Evolutionary conservation across 1,140 invertebrate genomes (phyloP), one percentile per base, ranked within the genome.

Genomic region (Ooceraea biroi): DNA sequence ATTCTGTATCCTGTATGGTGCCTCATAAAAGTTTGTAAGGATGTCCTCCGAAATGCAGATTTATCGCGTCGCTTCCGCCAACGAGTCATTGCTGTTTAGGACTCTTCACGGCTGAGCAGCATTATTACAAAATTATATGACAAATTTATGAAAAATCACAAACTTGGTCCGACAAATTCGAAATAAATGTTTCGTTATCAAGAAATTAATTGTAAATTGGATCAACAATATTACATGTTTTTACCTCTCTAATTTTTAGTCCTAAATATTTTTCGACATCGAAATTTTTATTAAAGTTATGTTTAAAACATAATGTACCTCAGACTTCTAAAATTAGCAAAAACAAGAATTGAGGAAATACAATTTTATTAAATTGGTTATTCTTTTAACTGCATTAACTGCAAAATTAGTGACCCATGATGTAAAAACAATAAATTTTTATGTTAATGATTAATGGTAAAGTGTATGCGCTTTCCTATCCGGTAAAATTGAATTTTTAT

Each of bases 401-500:
- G 52, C n/a, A 12, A 19, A 65, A 36, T 65, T 41, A 44, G 36
- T 5, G 25, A 41, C 19, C 17, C n/a, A n/a, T n/a, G 17, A 0
- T 14, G 5, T 7, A 68, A 4, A n/a, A 7, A 27, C 1, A 5
- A 66, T 44, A 52, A 1, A 27, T 44, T 55, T 68, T 44, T 14
- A 68, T 17, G 27, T 61, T 55, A 25, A 46, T n/a, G n/a, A 61
- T 61, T 46, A n/a, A 36, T 48, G 12, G 0, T 63, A 3, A 52
- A 78, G 74, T 55, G 68, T 60, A 77, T 65, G 17, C 22, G 57
- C 22, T 71, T 57, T 63, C 92, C 92, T 92, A 90, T 93, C 85
- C 86, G 76, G 63, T 36, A 84, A 77, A 91, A 83, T 89, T 93
- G 90, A 91, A 94, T 93, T 94, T 93, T 93, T 92, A 93, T 93